Evolutionary conservation across 2,797 vertebrate species (phyloP), one percentile per base, ranked within the genome.

Genomic region (Hephaestus fuliginosus): DNA sequence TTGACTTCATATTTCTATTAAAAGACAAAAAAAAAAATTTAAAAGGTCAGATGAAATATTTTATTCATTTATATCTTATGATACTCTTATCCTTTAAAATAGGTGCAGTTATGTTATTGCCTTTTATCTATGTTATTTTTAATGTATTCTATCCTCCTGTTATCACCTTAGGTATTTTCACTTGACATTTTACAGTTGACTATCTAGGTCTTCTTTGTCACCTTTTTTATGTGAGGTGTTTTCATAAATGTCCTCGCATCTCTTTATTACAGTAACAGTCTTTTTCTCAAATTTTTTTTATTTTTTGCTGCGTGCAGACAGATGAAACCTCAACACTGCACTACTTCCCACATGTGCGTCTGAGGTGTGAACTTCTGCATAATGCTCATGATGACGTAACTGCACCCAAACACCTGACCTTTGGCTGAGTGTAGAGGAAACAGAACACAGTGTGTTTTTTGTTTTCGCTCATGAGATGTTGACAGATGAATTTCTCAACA

Each of bases 171-270:
- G 67, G 49, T 76, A 60, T 74, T 69, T 49, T 36, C n/a, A 57
- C 41, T 73, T 86, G 75, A 86, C 81, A 80, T 88, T 88, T 85
- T 53, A 67, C 43, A 76, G 44, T 48, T 49, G n/a, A 78, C 80
- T 13, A 78, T 52, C 73, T 4, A 2, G 43, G 10, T 56, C 53
- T 55, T 70, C 4, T 67, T 62, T 76, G 60, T 79, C 81, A 63
- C 66, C 28, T 65, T 70, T 66, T 72, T 52, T 13, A 48, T 4
- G 39, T 22, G 36, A 66, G 22, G 20, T 53, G 41, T 66, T 84
- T 82, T 70, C 33, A 56, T 49, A 74, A 81, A 86, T 73, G 18
- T 56, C 36, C 28, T 69, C 17, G 11, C 52, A 14, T 66, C 46
- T 76, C 22, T 36, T 66, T 66, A 36, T 44, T 56, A 12, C 8